These are phyloP conservation scores for Pangasius mekongensis DNA, from an alignment of 2,797 vertebrate species.

Conservation along the genomic window DNA sequence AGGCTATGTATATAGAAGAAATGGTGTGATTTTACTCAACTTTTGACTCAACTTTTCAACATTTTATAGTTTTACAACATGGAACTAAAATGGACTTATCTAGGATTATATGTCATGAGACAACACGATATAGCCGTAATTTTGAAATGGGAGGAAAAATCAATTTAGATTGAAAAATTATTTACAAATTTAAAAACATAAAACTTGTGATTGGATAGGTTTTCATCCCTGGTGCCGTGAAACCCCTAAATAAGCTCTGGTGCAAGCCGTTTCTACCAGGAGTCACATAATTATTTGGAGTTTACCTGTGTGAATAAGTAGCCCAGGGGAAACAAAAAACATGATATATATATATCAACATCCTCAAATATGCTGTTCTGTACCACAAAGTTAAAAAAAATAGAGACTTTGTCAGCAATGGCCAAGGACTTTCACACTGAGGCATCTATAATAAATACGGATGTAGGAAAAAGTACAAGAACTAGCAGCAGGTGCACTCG, in stretches of 20 bases:
- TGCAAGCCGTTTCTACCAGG: neutral
- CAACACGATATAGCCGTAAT: neutral
- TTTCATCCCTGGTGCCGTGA: neutral
- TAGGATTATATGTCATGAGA: neutral
- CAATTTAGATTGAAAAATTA: neutral
- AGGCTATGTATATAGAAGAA: neutral
- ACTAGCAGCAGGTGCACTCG: conserved; percentile 15
- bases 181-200: neutral
- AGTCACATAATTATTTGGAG: neutral
- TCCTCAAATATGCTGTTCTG: neutral
- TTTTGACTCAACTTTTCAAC: neutral
- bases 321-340: neutral
- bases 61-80: neutral
- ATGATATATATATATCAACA: neutral
- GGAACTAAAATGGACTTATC: too few relatives aligned
- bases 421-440: neutral
- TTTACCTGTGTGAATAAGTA: neutral
- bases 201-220: neutral
- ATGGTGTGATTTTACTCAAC: neutral
- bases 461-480: neutral
- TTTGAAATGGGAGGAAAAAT: neutral
- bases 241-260: neutral
- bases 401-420: neutral
- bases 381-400: neutral
- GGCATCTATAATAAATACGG: neutral